Conservation (phyloP, 2,113 vertebrate genomes). For the Propithecus coquereli region DNA sequence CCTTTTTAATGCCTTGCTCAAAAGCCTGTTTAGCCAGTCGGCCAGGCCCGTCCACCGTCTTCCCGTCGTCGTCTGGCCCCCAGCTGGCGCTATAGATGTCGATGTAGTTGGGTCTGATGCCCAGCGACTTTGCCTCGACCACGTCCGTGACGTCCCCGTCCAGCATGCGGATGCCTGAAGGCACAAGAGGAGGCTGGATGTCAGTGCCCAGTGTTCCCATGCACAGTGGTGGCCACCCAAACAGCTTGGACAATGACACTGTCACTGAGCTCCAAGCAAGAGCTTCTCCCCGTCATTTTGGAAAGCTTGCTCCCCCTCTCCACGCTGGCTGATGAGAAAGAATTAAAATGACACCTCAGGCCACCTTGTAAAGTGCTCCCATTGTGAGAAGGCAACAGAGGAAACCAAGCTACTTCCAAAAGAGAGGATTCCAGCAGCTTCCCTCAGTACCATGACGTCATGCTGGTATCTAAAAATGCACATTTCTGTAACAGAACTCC, state of each 20-base stretch:
- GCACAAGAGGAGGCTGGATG: slow-evolving; percentile 23
- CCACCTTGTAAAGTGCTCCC: rapidly evolving
- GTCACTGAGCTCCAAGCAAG: background rate
- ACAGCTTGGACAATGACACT: background rate
- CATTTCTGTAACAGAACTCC: background rate
- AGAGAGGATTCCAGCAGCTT: background rate
- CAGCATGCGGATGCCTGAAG: slow-evolving; percentile 94
- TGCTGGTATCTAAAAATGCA: background rate
- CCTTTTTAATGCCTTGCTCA: slow-evolving; percentile 94
- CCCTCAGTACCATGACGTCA: rapidly evolving
- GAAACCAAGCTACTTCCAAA: background rate
- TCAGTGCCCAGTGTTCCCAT: background rate
- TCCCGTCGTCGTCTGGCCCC: slow-evolving; percentile 97
- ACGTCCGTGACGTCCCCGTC: slow-evolving; percentile 96
- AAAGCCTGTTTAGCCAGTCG: slow-evolving; percentile 91
- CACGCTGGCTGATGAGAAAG: background rate
- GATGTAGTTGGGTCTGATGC: slow-evolving; percentile 93
- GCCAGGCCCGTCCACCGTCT: slow-evolving; percentile 94
- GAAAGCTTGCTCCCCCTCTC: background rate
- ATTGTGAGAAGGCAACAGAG: background rate
- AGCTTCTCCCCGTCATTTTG: background rate
- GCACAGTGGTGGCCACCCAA: slow-evolving; percentile 63
- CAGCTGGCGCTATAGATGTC: slow-evolving; percentile 97
- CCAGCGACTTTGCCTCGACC: slow-evolving; percentile 94
- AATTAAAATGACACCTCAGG: background rate